A percentile compares a stretch with the other conserved stretches of the same genome.
phyloP scores from a whole-genome alignment of 2,113 vertebrate genomes.

The Nibea albiflora region DNA sequence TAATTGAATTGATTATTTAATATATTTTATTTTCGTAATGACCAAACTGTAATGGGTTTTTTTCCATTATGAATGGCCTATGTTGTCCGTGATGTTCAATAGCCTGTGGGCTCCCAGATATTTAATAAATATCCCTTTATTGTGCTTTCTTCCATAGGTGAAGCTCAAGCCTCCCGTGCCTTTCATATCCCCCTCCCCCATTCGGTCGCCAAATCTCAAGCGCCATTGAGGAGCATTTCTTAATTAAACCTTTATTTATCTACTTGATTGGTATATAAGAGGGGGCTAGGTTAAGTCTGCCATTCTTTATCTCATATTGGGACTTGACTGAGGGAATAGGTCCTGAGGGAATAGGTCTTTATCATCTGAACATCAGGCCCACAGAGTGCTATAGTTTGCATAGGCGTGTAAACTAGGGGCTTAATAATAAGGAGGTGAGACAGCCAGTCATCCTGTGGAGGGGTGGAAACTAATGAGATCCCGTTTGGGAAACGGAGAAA shows the following conservation, averaged over 20 bases:
- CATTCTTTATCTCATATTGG: constrained; percentile 72
- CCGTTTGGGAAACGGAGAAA: constrained; percentile 46
- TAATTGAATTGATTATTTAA: constrained; percentile 82
- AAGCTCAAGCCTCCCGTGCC: constrained; percentile 56
- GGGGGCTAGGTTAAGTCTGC: constrained; percentile 62
- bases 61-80: constrained; percentile 64
- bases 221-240: constrained; percentile 62
- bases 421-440: constrained; percentile 62
- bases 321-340: constrained; percentile 41
- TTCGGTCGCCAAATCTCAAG: constrained; percentile 40
- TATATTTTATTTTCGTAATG: constrained; percentile 77
- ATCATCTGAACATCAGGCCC: constrained; percentile 64
- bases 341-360: constrained; percentile 64
- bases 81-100: constrained; percentile 62
- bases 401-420: constrained; percentile 38
- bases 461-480: constrained; percentile 63
- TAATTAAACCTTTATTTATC: constrained; percentile 84
- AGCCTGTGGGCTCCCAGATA: constrained; percentile 60
- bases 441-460: constrained; percentile 46
- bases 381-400: constrained; percentile 60
- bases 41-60: constrained; percentile 67
- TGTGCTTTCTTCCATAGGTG: constrained; percentile 68
- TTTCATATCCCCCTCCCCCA: constrained; percentile 40
- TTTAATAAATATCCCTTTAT: constrained; percentile 77
- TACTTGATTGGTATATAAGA: constrained; percentile 78